Evolutionary conservation across 2,113 vertebrate species (phyloP), one percentile per base, ranked within the genome.

Genomic region (Tauraco erythrolophus): DNA sequence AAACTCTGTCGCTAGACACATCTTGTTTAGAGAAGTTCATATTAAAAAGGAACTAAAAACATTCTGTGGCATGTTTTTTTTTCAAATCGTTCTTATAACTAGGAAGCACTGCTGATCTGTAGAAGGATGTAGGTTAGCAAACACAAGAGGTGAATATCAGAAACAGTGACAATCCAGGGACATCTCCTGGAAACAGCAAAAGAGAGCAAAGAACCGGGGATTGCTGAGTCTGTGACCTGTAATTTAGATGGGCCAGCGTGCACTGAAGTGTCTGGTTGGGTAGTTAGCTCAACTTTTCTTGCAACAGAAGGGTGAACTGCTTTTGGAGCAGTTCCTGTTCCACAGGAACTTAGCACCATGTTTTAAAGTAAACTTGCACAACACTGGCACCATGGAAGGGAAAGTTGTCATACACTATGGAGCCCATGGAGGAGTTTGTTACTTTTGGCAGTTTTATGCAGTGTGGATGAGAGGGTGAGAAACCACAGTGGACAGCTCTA

Each of bases 31-130:
- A 83, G 57, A 83, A 78, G 46, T 31, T 89, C 6, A 25, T 75
- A 70, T 66, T 74, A 45, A 72, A 92, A 89, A 87, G 30, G 64
- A 87, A 94, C 48, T 72, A 48, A 92, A 95, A 69, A 37, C 50
- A 53, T 58, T 28, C 58, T 39, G 19, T 33, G 19, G 71, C 0
- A 0, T 53, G 19, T 3, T 0, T 50, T 88, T 64, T 69, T 50
- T 76, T 56, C 65, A 88, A 53, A 48, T 68, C 48, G 10, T 54
- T 75, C 50, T 82, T 60, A 7, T 27, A 87, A 51, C 28, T 27
- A 69, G 64, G 54, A 58, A 92, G 35, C 21, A 46, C 18, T 39
- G 35, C 66, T 89, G 41, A 60, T 72, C 64, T 84, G n/a, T 65
- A 69, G 66, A 41, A 84, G 39, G 41, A 22, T 35, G 22, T 46